These are phyloP conservation scores for Channa striata DNA, from an alignment of 2,797 vertebrate genomes.

Conservation along the genomic window DNA sequence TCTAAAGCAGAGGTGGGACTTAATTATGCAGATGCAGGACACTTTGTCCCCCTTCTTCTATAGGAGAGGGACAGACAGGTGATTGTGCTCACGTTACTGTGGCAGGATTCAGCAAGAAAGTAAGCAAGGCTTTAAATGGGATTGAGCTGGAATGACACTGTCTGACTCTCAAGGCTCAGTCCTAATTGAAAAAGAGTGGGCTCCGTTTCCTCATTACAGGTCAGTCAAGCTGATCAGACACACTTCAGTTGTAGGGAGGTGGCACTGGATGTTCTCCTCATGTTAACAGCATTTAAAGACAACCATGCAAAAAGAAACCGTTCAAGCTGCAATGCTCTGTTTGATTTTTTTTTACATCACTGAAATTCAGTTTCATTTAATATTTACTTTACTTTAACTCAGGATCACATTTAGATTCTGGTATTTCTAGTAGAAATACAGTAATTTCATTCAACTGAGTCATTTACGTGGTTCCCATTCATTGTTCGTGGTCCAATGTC, in stretches of 20 bases:
- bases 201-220: constrained; percentile 41
- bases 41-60: constrained; percentile 24
- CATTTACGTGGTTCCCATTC: background rate
- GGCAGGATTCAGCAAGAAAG: constrained; percentile 21
- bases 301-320: constrained; percentile 30
- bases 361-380: no score
- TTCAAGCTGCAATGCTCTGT: background rate
- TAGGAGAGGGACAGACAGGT: constrained; percentile 38
- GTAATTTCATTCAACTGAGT: background rate
- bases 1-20: constrained; percentile 37
- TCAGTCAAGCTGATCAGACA: constrained; percentile 43
- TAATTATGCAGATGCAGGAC: constrained; percentile 65
- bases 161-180: constrained; percentile 34
- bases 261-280: constrained; percentile 10
- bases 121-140: constrained; percentile 39
- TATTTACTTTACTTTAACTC: no score
- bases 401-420: background rate
- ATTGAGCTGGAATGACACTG: constrained; percentile 41
- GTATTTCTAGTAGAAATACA: background rate
- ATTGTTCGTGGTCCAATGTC: no score
- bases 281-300: constrained; percentile 47
- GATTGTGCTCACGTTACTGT: constrained; percentile 49
- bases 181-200: constrained; percentile 49
- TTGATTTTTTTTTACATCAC: no score
- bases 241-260: constrained; percentile 37